Conservation (phyloP, 92 coral and sea anemone species). For the Chrysogorgia sp. region DNA sequence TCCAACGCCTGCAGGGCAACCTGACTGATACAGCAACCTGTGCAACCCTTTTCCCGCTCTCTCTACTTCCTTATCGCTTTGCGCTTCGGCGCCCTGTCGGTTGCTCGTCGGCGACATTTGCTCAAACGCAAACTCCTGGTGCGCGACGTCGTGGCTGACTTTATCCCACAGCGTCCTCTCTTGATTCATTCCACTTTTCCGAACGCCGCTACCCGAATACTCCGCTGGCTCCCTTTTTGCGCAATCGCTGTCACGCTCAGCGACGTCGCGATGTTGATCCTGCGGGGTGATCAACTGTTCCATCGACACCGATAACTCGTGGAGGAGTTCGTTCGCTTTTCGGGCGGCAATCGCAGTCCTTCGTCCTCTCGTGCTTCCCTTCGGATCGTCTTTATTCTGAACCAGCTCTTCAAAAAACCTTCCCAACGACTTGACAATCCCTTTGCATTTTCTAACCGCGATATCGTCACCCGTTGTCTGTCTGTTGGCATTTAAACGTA, state of each 20-base stretch:
- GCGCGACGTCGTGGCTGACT: constrained; percentile 28
- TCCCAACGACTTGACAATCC: constrained; percentile 33
- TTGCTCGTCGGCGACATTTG: constrained; percentile 10
- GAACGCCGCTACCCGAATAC: background rate
- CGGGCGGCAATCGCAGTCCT: constrained; percentile 46
- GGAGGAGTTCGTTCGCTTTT: constrained; percentile 39
- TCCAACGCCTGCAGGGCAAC: background rate
- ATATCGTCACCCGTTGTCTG: constrained; percentile 7
- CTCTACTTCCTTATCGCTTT: constrained; percentile 20
- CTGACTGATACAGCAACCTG: constrained; percentile 5
- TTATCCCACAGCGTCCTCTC: constrained; percentile 38
- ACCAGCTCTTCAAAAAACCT: constrained; percentile 37
- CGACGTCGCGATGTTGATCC: background rate
- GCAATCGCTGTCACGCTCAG: background rate
- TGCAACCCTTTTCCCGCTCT: constrained; percentile 27
- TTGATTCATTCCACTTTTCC: constrained; percentile 12
- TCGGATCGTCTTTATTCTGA: constrained; percentile 19
- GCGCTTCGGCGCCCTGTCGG: background rate
- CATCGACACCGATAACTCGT: constrained; percentile 35
- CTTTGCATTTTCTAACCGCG: constrained; percentile 31
- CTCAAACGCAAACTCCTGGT: constrained; percentile 43
- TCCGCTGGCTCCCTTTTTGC: background rate
- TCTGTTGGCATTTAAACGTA: too few relatives aligned
- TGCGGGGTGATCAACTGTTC: background rate
- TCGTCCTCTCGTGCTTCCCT: constrained; percentile 25